These are phyloP conservation scores for Daptonema setosum DNA, from an alignment of 2,888 invertebrate genomes.

Conservation along the genomic window DNA sequence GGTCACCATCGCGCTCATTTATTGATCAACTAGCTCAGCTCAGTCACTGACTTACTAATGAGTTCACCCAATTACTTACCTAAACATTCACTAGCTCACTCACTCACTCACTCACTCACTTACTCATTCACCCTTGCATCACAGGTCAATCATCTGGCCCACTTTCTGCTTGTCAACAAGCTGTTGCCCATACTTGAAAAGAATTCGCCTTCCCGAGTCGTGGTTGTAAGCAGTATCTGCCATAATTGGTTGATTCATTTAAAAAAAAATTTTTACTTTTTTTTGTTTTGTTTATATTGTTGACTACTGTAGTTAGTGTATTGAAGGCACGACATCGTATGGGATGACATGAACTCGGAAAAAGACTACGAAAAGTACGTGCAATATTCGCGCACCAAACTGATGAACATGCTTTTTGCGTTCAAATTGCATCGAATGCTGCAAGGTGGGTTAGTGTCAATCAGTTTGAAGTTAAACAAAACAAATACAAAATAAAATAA, in stretches of 20 bases:
- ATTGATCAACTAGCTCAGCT: too few species aligned
- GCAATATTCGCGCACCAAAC: conserved; percentile 23
- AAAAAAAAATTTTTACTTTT: not conserved
- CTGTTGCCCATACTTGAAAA: conserved; percentile 14
- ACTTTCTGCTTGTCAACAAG: conserved; percentile 18
- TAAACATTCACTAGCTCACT: too few species aligned
- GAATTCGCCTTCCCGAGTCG: conserved; percentile 18
- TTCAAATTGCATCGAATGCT: conserved; percentile 18
- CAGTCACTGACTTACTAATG: not conserved
- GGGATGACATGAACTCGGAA: conserved; percentile 21
- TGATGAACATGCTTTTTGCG: conserved; percentile 23
- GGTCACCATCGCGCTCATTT: too few species aligned
- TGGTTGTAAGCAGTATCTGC: conserved; percentile 23
- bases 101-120: too few species aligned
- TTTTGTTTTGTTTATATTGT: not conserved
- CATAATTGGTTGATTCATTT: conserved; percentile 20
- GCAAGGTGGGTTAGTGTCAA: too few species aligned
- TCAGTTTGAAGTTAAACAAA: too few species aligned
- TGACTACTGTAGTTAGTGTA: not conserved
- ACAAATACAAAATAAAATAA: not conserved
- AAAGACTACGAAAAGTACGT: conserved; percentile 23
- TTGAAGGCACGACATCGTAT: conserved; percentile 11
- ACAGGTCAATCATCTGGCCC: conserved; percentile 24
- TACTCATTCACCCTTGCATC: too few species aligned
- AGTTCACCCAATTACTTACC: not conserved